Conservation (phyloP, 2,113 vertebrate species). For the Dissostichus mawsoni region DNA sequence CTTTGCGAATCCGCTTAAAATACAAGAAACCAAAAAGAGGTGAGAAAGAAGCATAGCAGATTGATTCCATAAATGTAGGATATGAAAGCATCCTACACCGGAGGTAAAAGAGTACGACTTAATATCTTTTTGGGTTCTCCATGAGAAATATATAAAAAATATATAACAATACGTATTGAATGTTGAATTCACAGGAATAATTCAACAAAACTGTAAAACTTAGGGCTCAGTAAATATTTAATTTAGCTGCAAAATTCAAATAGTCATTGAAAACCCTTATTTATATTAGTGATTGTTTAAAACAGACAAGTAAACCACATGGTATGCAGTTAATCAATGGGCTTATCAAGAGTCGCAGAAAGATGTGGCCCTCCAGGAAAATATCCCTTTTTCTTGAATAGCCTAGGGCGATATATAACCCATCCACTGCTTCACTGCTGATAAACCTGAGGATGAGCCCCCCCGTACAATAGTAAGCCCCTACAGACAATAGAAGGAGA, state of each 20-base stretch:
- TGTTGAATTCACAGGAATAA: neutral
- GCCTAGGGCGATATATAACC: slow-evolving; percentile 54
- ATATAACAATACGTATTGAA: neutral
- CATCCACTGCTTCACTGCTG: slow-evolving; percentile 38
- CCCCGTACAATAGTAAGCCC: neutral
- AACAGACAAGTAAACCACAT: neutral
- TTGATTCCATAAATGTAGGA: neutral
- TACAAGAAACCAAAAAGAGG: neutral
- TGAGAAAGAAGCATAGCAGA: neutral
- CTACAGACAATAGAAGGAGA: slow-evolving; percentile 44
- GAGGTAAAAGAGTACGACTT: neutral
- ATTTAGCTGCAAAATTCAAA: neutral
- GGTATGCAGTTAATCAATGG: slow-evolving; percentile 23
- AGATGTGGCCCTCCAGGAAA: slow-evolving; percentile 32
- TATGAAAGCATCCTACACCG: neutral
- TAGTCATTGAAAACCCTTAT: neutral
- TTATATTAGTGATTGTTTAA: slow-evolving; percentile 19
- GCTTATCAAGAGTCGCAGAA: slow-evolving; percentile 23
- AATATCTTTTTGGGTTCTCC: neutral
- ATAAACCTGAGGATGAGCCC: slow-evolving; percentile 60
- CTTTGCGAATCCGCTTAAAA: slow-evolving; percentile 6
- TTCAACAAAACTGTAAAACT: neutral
- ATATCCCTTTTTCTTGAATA: slow-evolving; percentile 30
- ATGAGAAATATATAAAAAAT: neutral
- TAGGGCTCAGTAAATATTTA: neutral